Conservation (phyloP, 2,888 invertebrate genomes). For the Athalia cordata region DNA sequence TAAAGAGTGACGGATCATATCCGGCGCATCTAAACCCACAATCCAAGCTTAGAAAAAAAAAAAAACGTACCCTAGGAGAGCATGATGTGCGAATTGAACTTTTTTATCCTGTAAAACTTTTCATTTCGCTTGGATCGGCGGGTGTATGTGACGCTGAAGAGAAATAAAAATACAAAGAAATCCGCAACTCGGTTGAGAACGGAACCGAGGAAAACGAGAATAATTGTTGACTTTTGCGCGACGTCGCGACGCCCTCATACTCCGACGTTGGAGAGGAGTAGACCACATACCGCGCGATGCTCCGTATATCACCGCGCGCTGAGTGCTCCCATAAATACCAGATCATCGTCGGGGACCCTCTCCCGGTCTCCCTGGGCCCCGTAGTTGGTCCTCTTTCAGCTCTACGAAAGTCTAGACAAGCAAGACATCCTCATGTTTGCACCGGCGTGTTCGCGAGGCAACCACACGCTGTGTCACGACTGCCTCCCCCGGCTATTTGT, state of each 20-base stretch:
- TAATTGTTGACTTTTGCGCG: constrained; percentile 49
- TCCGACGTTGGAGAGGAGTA: constrained; percentile 40
- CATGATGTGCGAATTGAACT: too few species aligned
- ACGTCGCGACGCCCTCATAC: constrained; percentile 45
- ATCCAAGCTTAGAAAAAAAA: too few species aligned
- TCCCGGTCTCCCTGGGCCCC: constrained; percentile 42
- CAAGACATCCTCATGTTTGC: constrained; percentile 50
- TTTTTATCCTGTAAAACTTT: constrained; percentile 3
- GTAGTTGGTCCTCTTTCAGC: constrained; percentile 21
- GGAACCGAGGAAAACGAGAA: constrained; percentile 43
- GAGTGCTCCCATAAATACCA: constrained; percentile 66
- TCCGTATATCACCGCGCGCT: constrained; percentile 61
- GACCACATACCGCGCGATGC: constrained; percentile 52
- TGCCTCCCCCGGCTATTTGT: constrained; percentile 59
- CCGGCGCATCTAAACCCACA: too few species aligned
- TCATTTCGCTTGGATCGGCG: too few species aligned
- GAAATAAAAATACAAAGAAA: constrained; percentile 3
- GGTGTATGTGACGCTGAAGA: too few species aligned
- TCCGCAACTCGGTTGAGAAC: constrained; percentile 42
- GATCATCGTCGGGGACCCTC: constrained; percentile 58
- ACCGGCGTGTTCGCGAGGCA: constrained; percentile 50
- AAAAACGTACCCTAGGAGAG: too few species aligned
- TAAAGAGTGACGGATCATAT: too few species aligned
- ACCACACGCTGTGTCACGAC: constrained; percentile 58
- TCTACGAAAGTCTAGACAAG: constrained; percentile 53